These are phyloP conservation scores for Pharmacophagus antenor DNA, from an alignment of 2,888 invertebrate genomes.

Conservation along the genomic window DNA sequence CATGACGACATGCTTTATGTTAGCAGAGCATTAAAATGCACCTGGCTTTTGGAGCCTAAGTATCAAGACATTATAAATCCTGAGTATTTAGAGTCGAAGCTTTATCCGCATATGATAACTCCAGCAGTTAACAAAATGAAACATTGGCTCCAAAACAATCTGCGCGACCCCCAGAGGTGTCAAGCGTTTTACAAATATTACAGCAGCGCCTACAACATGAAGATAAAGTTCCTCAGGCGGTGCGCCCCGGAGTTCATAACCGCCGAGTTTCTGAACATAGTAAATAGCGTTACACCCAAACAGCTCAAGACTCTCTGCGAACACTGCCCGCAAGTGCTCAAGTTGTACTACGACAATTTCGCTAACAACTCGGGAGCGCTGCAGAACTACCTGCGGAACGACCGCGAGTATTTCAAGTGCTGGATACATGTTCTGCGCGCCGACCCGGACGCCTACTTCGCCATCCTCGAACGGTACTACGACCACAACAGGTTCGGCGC, in stretches of 20 bases:
- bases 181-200: slow-evolving; percentile 55
- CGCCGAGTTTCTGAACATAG: slow-evolving; percentile 41
- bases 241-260: slow-evolving; percentile 48
- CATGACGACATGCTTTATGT: slow-evolving; percentile 61
- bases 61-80: slow-evolving; percentile 52
- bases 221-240: slow-evolving; percentile 49
- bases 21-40: slow-evolving; percentile 53
- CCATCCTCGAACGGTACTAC: slow-evolving; percentile 52
- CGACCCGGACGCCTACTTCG: slow-evolving; percentile 46
- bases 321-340: slow-evolving; percentile 44
- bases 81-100: slow-evolving; percentile 47
- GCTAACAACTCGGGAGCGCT: slow-evolving; percentile 38
- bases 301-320: slow-evolving; percentile 53
- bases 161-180: slow-evolving; percentile 46
- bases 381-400: slow-evolving; percentile 38
- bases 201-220: slow-evolving; percentile 42
- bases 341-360: slow-evolving; percentile 50
- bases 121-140: slow-evolving; percentile 56
- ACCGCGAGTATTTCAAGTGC: slow-evolving; percentile 43
- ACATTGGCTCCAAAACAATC: slow-evolving; percentile 47
- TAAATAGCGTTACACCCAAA: slow-evolving; percentile 47
- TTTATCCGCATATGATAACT: slow-evolving; percentile 56
- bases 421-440: slow-evolving; percentile 48
- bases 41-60: slow-evolving; percentile 50
- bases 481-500: slow-evolving; percentile 32